Percentiles rank a stretch among this genome's conserved stretches.
Evolutionary conservation across 2,113 vertebrate species (phyloP).

Genomic region (Esox niger): DNA sequence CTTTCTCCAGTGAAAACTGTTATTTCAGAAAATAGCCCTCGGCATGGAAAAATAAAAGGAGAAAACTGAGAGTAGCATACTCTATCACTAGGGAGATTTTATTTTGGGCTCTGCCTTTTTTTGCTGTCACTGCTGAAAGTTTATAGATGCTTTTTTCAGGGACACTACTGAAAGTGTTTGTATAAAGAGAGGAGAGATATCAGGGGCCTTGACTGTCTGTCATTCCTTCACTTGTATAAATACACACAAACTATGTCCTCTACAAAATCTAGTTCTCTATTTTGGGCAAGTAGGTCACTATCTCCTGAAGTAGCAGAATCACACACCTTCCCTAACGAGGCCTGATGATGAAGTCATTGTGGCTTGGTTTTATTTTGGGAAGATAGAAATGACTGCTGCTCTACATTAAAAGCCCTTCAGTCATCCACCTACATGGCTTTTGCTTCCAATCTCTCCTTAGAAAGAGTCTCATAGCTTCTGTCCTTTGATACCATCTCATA

Average conservation of each 20-base stretch:
- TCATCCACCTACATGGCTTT: neutral
- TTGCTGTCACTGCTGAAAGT: slow-evolving; percentile 3
- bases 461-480: no score
- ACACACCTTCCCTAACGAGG: slow-evolving; percentile 44
- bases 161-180: slow-evolving; percentile 5
- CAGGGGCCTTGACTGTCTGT: slow-evolving; percentile 30
- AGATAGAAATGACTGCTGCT: neutral
- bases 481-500: no score
- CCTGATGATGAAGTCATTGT: slow-evolving; percentile 40
- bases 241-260: slow-evolving; percentile 36
- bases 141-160: slow-evolving; percentile 9
- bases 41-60: slow-evolving; percentile 26
- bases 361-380: slow-evolving; percentile 24
- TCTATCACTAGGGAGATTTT: slow-evolving; percentile 9
- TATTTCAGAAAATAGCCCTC: slow-evolving; percentile 25
- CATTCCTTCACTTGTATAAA: slow-evolving; percentile 34
- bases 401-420: slow-evolving; percentile 1
- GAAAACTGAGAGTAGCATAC: neutral
- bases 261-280: slow-evolving; percentile 58
- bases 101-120: slow-evolving; percentile 12
- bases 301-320: slow-evolving; percentile 54
- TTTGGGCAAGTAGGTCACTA: slow-evolving; percentile 65
- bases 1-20: slow-evolving; percentile 38
- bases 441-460: no score
- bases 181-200: slow-evolving; percentile 4